Conservation (phyloP, 2,888 invertebrate species). For the Saturnia japonica region DNA sequence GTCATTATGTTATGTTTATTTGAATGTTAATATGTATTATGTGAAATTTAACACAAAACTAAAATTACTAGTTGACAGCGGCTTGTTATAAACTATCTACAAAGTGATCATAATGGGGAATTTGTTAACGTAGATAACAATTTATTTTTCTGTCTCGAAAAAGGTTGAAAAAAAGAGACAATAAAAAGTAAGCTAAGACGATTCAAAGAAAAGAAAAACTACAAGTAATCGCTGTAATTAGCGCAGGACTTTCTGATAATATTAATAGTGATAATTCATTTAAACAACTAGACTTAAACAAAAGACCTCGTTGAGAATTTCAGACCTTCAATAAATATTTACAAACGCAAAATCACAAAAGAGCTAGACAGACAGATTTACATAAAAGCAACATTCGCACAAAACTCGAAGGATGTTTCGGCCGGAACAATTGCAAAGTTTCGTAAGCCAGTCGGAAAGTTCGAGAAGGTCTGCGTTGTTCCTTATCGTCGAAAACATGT, state of each 20-base stretch:
- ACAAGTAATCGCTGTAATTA: too few relatives aligned
- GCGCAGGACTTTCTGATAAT: neutral
- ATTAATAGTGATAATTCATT: neutral
- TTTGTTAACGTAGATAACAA: too few relatives aligned
- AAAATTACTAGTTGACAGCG: too few relatives aligned
- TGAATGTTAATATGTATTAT: too few relatives aligned
- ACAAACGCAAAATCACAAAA: neutral
- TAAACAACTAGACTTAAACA: neutral
- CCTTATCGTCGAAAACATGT: slow-evolving; percentile 34
- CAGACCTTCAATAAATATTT: neutral
- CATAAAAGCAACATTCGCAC: slow-evolving; percentile 27
- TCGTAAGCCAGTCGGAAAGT: slow-evolving; percentile 22
- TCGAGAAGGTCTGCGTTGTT: slow-evolving; percentile 24
- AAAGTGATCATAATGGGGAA: too few relatives aligned
- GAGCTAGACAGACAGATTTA: slow-evolving; percentile 20
- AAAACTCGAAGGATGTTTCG: slow-evolving; percentile 31
- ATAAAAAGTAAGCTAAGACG: too few relatives aligned
- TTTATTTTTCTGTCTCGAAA: too few relatives aligned
- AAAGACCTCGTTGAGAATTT: slow-evolving; percentile 2
- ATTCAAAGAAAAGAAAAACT: too few relatives aligned
- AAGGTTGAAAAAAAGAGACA: too few relatives aligned
- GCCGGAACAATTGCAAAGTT: slow-evolving; percentile 28
- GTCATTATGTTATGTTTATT: too few relatives aligned
- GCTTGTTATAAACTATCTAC: too few relatives aligned
- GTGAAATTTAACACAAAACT: too few relatives aligned